phyloP scores from a whole-genome alignment of 2,888 invertebrate genomes.

The Drosophila differens region DNA sequence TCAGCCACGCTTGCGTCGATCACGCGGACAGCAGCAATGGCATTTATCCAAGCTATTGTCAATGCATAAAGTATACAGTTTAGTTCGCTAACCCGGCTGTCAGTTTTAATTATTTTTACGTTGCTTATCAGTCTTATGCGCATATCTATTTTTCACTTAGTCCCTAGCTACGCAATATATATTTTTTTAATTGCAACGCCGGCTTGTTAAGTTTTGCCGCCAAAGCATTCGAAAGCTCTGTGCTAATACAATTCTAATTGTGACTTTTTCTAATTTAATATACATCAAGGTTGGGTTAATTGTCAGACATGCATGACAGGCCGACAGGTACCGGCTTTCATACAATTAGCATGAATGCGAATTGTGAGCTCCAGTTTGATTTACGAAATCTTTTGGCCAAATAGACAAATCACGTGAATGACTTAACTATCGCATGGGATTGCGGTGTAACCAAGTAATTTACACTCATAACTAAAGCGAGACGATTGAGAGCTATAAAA shows the following conservation, averaged over 20 bases:
- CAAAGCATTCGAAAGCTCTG: constrained; percentile 41
- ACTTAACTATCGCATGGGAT: constrained; percentile 11
- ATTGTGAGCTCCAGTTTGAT: constrained; percentile 9
- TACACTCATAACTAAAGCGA: constrained; percentile 27
- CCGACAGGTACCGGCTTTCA: constrained; percentile 1
- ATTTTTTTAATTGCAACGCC: neutral
- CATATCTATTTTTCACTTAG: constrained; percentile 5
- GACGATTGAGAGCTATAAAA: neutral
- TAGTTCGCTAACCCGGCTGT: constrained; percentile 32
- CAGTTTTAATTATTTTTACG: constrained; percentile 10
- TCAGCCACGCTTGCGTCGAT: constrained; percentile 44
- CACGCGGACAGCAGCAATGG: constrained; percentile 20
- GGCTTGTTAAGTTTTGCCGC: constrained; percentile 43
- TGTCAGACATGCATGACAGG: constrained; percentile 34
- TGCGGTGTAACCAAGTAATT: constrained; percentile 44
- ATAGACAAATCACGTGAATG: constrained; percentile 1
- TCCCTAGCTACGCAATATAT: neutral
- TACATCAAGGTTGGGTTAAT: constrained; percentile 55
- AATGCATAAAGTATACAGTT: constrained; percentile 13
- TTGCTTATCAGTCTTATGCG: constrained; percentile 1
- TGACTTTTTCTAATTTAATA: constrained; percentile 58
- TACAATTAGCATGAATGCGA: constrained; percentile 7
- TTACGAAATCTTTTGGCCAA: constrained; percentile 29
- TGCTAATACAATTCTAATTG: constrained; percentile 66
- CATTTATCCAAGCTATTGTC: constrained; percentile 31